Base-by-base conservation (phyloP, 2,797 vertebrate species). In the Molossus alvarezi region DNA sequence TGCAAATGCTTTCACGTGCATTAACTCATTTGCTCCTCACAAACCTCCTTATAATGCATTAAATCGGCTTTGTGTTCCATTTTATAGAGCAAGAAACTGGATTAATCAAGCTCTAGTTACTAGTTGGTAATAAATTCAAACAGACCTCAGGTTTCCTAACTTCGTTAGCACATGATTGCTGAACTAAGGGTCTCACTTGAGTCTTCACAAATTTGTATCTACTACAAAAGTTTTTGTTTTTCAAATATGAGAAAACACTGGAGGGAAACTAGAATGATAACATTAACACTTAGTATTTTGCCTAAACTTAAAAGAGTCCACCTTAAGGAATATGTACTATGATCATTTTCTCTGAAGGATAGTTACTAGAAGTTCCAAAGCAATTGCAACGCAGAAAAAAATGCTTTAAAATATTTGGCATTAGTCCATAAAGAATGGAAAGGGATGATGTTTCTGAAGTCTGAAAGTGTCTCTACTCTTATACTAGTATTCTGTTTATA, bases 401-500 rank as follows among this genome's bases (percentile, higher is more conserved):
- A 29, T 33, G 1, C 25, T 64, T 69, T 64, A 76, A 83, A 82
- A 69, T 33, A 45, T 45, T 75, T 79, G 48, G n/a, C 25, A 69
- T 72, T 94, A 41, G 67, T 57, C 18, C 48, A 29, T 76, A n/a
- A 90, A 91, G 3, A 81, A 9, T 57, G 6, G 15, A 91, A 80
- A 55, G 27, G 41, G 5, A 9, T 90, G 58, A 65, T 91, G 14
- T 33, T 80, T 95, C 64, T 87, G 25, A 87, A 53, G 9, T 69
- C 83, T 53, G 0, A 33, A 76, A 95, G 12, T 48, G 1, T 88
- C n/a, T 92, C 92, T 96, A 1, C 20, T 88, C 81, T 92, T 95
- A 37, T 37, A 51, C 14, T 90, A 82, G n/a, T 41, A 65, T 17
- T 97, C 27, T 95, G 29, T 86, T 87, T 7, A 90, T 9, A 75